Evolutionary conservation across 2,113 vertebrate species (phyloP).

Genomic region (Mus pahari): DNA sequence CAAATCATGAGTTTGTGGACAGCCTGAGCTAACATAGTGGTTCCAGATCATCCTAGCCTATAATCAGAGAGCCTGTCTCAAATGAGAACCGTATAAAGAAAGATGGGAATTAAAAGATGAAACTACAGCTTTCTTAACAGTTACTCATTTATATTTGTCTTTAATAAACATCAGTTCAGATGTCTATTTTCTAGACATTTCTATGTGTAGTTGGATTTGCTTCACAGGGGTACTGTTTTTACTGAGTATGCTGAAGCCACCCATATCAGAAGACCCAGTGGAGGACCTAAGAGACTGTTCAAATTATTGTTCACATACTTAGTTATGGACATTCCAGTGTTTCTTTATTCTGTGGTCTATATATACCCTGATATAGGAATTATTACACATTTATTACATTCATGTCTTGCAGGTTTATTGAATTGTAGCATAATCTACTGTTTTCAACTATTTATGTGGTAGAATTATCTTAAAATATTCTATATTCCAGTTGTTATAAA

Average conservation of each 20-base stretch:
- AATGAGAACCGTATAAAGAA: background rate
- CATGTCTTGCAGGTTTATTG: conserved; percentile 33
- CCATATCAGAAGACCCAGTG: background rate
- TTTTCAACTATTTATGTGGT: conserved; percentile 45
- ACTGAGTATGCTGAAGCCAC: background rate
- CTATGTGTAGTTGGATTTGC: background rate
- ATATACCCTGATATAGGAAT: conserved; percentile 14
- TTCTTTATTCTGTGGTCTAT: conserved; percentile 24
- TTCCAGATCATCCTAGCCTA: background rate
- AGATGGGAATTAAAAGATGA: background rate
- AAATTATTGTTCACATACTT: background rate
- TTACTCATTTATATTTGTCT: background rate
- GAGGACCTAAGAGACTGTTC: background rate
- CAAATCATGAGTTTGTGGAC: background rate
- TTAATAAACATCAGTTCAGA: conserved; percentile 4
- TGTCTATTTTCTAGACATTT: background rate
- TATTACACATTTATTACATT: background rate
- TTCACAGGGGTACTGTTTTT: background rate
- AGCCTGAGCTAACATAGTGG: background rate
- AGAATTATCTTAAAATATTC: conserved; percentile 59
- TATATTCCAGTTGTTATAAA: conserved; percentile 6
- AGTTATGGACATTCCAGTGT: background rate
- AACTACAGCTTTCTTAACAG: background rate
- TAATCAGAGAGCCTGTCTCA: background rate
- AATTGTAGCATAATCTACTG: conserved; percentile 10